phyloP scores from a whole-genome alignment of 2,888 invertebrate species.

The Scaptomyza polygonia region DNA sequence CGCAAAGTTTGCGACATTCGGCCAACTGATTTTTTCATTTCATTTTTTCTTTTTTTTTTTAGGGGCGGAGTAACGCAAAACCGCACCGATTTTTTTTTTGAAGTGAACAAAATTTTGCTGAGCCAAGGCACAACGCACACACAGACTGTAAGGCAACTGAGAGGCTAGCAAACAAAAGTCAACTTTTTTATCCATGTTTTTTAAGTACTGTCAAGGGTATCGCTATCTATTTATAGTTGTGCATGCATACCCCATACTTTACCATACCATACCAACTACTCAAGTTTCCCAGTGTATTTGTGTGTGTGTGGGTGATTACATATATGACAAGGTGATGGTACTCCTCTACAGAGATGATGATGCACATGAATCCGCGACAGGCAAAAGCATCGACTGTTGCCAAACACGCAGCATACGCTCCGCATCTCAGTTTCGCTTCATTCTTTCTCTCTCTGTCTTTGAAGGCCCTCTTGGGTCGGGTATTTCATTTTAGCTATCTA shows the following conservation, averaged over 20 bases:
- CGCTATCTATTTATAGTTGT: slow-evolving; percentile 70
- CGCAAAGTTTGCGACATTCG: slow-evolving; percentile 54
- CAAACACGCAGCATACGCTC: slow-evolving; percentile 59
- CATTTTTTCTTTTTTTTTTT: no score
- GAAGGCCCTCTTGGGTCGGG: background rate
- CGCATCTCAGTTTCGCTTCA: slow-evolving; percentile 15
- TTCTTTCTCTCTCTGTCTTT: background rate
- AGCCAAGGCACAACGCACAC: slow-evolving; percentile 46
- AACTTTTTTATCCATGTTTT: slow-evolving; percentile 67
- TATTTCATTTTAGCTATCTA: slow-evolving; percentile 25
- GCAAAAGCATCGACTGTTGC: slow-evolving; percentile 37
- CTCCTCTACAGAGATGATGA: no score
- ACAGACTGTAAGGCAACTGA: slow-evolving; percentile 14
- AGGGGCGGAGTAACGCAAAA: slow-evolving; percentile 21
- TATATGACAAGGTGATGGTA: no score
- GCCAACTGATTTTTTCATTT: slow-evolving; percentile 38
- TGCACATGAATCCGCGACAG: no score
- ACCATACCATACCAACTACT: no score
- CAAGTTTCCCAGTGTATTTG: no score
- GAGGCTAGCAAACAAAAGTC: slow-evolving; percentile 69
- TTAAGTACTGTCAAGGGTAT: slow-evolving; percentile 80
- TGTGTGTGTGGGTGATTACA: no score
- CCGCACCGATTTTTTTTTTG: slow-evolving; percentile 58
- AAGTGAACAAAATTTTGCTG: slow-evolving; percentile 57
- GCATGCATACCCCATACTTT: slow-evolving; percentile 14